These are phyloP conservation scores for Macquaria ambigua DNA, from an alignment of 2,113 vertebrate species.

Conservation along the genomic window DNA sequence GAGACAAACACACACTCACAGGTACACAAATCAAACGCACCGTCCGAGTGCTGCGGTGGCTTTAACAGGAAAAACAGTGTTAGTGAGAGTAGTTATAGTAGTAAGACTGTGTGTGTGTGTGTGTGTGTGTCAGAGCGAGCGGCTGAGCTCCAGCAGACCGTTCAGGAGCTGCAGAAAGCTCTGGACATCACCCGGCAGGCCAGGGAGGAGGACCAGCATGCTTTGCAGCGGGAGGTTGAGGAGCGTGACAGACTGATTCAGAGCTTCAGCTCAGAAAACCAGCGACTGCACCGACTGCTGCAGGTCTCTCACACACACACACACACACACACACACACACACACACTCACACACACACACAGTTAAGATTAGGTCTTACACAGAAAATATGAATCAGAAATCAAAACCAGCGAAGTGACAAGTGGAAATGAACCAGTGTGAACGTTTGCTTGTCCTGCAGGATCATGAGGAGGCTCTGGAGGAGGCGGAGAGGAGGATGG, in stretches of 20 bases:
- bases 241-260: slow-evolving; percentile 87
- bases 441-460: slow-evolving; percentile 11
- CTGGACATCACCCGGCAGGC: slow-evolving; percentile 84
- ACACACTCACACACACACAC: too few relatives aligned
- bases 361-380: too few relatives aligned
- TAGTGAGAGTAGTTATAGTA: not conserved
- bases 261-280: slow-evolving; percentile 84
- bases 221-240: slow-evolving; percentile 85
- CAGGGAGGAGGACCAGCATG: slow-evolving; percentile 87
- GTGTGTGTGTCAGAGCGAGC: slow-evolving; percentile 77
- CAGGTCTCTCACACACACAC: slow-evolving; percentile 79
- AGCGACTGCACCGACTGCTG: slow-evolving; percentile 81
- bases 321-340: slow-evolving; percentile 9
- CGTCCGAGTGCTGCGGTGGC: too few relatives aligned
- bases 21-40: slow-evolving; percentile 20
- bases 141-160: slow-evolving; percentile 86
- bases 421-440: too few relatives aligned
- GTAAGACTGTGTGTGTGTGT: too few relatives aligned
- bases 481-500: slow-evolving; percentile 81
- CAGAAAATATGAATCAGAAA: too few relatives aligned
- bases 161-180: slow-evolving; percentile 83
- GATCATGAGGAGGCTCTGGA: slow-evolving; percentile 85
- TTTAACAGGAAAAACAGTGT: not conserved
- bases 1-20: slow-evolving; percentile 81
- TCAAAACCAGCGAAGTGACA: too few relatives aligned